Evolutionary conservation across 2,113 vertebrate species (phyloP).

Genomic region (Xyrauchen texanus): DNA sequence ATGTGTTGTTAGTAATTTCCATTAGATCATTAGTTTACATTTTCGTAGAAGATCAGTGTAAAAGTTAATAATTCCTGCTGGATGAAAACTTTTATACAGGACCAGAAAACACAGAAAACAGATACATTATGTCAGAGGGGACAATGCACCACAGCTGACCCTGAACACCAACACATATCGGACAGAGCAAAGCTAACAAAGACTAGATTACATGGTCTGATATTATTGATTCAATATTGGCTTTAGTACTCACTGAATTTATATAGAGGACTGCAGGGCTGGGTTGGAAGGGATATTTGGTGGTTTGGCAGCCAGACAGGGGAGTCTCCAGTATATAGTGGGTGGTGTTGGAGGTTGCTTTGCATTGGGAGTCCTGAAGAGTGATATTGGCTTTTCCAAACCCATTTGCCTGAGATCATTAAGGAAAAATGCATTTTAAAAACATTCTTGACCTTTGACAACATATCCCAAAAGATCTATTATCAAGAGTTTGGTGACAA

Average conservation of each 20-base stretch:
- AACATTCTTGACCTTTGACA: not conserved
- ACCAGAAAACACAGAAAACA: not conserved
- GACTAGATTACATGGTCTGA: not conserved
- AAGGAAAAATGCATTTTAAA: constrained; percentile 14
- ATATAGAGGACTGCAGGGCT: constrained; percentile 76
- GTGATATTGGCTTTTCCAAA: constrained; percentile 82
- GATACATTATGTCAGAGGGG: not conserved
- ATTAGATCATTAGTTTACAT: too few species aligned
- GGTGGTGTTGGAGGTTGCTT: constrained; percentile 85
- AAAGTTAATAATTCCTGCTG: constrained; percentile 64
- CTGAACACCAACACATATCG: not conserved
- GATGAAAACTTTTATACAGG: constrained; percentile 56
- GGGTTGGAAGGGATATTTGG: constrained; percentile 57
- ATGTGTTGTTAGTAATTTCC: constrained; percentile 54
- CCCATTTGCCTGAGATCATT: constrained; percentile 75
- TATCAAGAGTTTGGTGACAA: too few species aligned
- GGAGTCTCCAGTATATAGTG: constrained; percentile 91
- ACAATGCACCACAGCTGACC: not conserved
- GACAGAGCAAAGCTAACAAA: not conserved
- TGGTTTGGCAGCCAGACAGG: constrained; percentile 82
- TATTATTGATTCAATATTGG: constrained; percentile 1
- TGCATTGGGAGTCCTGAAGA: constrained; percentile 86
- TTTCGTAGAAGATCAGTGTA: constrained; percentile 56
- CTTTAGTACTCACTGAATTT: constrained; percentile 83
- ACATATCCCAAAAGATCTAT: not conserved